phyloP scores from a whole-genome alignment of 2,113 vertebrate species.

The Cyanoramphus novaezelandiae region DNA sequence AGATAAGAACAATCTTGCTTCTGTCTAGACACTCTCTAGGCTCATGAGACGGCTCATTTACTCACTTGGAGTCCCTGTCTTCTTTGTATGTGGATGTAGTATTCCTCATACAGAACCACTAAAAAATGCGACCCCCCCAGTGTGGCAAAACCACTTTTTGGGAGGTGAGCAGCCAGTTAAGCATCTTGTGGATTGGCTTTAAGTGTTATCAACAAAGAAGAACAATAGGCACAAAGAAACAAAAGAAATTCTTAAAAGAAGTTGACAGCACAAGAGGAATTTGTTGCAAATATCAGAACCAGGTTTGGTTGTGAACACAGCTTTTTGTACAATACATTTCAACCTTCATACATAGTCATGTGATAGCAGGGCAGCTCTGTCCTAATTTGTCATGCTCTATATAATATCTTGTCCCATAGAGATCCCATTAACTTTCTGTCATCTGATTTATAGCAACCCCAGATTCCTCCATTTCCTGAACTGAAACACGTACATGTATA shows the following conservation, averaged over 20 bases:
- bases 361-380: neutral
- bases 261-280: neutral
- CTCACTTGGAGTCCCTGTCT: neutral
- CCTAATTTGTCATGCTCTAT: neutral
- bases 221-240: neutral
- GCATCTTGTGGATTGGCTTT: neutral
- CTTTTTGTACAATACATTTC: neutral
- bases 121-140: neutral
- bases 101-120: neutral
- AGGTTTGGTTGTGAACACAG: neutral
- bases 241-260: neutral
- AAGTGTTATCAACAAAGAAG: neutral
- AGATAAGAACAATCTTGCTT: neutral
- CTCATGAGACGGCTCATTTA: neutral
- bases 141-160: neutral
- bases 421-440: neutral
- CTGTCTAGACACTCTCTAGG: fast-evolving
- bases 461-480: neutral
- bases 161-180: neutral
- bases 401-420: neutral
- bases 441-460: neutral
- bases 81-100: neutral
- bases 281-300: neutral
- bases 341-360: neutral
- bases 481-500: neutral